These are phyloP conservation scores for Muntiacus reevesi DNA, from an alignment of 2,113 vertebrate genomes.

Conservation along the genomic window DNA sequence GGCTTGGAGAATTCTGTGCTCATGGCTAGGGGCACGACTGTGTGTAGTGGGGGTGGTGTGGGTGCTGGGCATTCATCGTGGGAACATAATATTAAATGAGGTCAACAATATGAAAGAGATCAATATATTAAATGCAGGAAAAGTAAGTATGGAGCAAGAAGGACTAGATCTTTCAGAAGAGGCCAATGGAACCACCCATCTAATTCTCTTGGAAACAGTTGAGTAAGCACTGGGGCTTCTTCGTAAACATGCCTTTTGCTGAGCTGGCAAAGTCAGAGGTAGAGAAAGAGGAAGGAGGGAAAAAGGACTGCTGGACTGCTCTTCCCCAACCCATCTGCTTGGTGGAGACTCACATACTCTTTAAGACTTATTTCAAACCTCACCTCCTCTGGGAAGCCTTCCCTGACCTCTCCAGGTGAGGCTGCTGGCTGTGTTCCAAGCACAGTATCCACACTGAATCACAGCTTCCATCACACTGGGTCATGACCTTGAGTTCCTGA, in stretches of 20 bases:
- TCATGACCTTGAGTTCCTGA: neutral
- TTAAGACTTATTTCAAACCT: neutral
- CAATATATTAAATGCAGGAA: neutral
- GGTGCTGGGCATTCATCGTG: neutral
- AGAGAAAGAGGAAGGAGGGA: neutral
- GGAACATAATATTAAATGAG: too few species aligned
- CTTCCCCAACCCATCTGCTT: neutral
- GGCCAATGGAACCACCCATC: neutral
- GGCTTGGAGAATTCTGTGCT: neutral
- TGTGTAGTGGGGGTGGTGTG: too few species aligned
- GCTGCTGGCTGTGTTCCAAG: neutral
- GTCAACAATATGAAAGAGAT: neutral
- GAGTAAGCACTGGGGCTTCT: neutral
- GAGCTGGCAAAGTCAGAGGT: neutral
- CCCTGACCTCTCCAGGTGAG: neutral
- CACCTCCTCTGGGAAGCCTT: neutral
- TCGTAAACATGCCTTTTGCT: neutral
- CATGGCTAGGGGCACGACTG: too few species aligned
- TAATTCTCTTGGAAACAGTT: neutral
- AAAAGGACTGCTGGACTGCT: neutral
- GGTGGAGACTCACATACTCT: neutral
- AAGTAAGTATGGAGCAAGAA: neutral
- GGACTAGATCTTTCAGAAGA: neutral
- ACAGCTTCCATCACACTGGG: neutral
- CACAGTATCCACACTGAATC: neutral